phyloP scores from a whole-genome alignment of 1,140 invertebrate genomes.

The Telenomus remus region DNA sequence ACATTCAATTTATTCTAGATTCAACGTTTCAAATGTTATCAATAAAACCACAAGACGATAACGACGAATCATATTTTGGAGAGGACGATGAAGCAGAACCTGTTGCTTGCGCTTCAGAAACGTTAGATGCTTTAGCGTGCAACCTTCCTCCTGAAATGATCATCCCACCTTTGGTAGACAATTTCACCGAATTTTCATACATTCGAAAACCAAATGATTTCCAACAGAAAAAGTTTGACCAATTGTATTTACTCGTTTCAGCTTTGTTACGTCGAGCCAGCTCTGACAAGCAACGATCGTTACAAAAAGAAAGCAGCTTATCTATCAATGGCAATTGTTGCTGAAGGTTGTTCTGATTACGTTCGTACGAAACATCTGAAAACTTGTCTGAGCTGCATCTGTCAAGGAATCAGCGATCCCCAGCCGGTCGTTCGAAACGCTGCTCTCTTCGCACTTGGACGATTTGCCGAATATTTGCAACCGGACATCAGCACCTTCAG shows the following conservation, averaged over 20 bases:
- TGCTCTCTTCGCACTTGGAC: constrained; percentile 87
- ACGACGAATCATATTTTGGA: constrained; percentile 81
- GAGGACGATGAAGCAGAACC: constrained; percentile 79
- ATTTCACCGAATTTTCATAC: not conserved
- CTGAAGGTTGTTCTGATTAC: constrained; percentile 88
- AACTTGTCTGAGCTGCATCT: constrained; percentile 82
- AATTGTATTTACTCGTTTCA: constrained; percentile 66
- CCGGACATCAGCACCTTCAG: constrained; percentile 84
- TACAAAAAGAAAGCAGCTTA: constrained; percentile 83
- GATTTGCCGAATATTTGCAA: constrained; percentile 89
- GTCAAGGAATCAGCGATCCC: constrained; percentile 81
- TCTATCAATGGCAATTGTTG: constrained; percentile 83
- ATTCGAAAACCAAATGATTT: no score
- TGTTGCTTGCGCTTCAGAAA: constrained; percentile 82
- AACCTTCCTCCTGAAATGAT: constrained; percentile 87
- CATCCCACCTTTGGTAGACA: constrained; percentile 80
- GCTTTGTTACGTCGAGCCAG: constrained; percentile 79
- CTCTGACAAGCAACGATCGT: constrained; percentile 77
- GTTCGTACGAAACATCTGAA: constrained; percentile 84
- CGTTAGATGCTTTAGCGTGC: constrained; percentile 85
- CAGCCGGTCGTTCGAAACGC: constrained; percentile 81
- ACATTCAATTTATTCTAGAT: no score
- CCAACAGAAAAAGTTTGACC: no score
- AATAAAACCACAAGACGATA: constrained; percentile 76
- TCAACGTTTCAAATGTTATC: constrained; percentile 83